Base-by-base conservation (phyloP, 2,797 vertebrate species). In the Acomys russatus region DNA sequence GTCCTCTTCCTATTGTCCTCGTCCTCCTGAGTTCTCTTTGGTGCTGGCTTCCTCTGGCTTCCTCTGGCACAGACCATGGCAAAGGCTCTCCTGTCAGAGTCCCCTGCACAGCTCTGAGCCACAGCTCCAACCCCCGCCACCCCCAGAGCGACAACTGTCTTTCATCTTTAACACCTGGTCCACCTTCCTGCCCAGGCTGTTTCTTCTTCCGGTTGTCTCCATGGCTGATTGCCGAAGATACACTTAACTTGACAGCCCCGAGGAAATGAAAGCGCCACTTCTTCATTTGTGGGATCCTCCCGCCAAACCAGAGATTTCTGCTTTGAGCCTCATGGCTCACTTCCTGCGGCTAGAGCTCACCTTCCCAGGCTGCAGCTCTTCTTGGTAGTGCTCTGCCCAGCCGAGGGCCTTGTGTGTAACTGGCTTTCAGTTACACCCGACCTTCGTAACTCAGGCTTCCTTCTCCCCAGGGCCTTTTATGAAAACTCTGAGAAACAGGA, bases 401-500 rank as follows among this genome's bases (percentile, higher is more conserved):
- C 78, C 15, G 1, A 2, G 44, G 0, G 0, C 38, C 68, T 9
- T 6, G 49, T 25, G 51, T 78, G 35, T 3, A 20, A 38, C 0
- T 0, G 59, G 49, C n/a, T 9, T 73, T 35, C 59, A 7, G 6
- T 12, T 79, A 25, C 33, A 49, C n/a, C 38, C 6, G 33, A 3
- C 33, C 54, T 87, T 9, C 20, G 33, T 59, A n/a, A 71, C 10
- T 6, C 28, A 68, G 49, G 59, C 61, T 85, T 85, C 63, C 59
- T 88, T 80, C 30, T 44, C n/a, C 70, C 28, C 28, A n/a, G 44
- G 44, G 78, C 22, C 51, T 84, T 92, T 80, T 49, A 44, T 7
- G 2, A 70, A 44, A 92, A 86, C 20, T 77, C 73, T 66, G 74
- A 94, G 85, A 87, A 87, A 85, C 10, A 95, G 92, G 76, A 51